A percentile compares a stretch with the other conserved stretches of the same genome.
phyloP scores from a whole-genome alignment of 2,888 invertebrate genomes.

The Panopea generosa region DNA sequence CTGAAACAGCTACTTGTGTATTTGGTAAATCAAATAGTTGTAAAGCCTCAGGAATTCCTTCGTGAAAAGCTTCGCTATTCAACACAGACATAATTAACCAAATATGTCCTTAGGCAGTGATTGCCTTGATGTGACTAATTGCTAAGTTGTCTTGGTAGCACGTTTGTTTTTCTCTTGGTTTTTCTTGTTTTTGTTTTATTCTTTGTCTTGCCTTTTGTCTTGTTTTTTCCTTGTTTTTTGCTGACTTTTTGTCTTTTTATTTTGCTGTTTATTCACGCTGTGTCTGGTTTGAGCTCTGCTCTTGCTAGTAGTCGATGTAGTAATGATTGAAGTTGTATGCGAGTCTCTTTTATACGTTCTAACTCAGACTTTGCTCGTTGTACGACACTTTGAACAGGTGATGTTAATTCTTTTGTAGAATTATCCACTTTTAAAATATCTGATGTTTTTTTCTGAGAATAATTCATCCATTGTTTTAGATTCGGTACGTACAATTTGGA shows the following conservation, averaged over 20 bases:
- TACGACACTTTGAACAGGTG: constrained; percentile 7
- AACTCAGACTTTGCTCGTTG: not conserved
- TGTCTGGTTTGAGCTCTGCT: no score
- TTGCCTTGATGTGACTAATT: not conserved
- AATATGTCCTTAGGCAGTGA: constrained; percentile 16
- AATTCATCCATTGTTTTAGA: constrained; percentile 1
- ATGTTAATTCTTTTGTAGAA: constrained; percentile 1
- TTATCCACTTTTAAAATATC: not conserved
- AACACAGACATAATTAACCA: constrained; percentile 24
- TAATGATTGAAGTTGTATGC: no score
- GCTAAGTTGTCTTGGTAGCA: no score
- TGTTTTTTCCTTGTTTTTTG: no score
- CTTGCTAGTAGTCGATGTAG: not conserved
- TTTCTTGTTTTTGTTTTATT: no score
- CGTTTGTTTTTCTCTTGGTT: not conserved
- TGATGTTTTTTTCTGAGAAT: not conserved
- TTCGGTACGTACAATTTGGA: no score
- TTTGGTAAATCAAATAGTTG: constrained; percentile 40
- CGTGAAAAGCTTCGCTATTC: constrained; percentile 25
- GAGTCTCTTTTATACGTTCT: not conserved
- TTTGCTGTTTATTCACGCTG: no score
- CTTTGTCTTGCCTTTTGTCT: no score
- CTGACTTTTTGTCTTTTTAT: no score
- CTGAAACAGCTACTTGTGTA: constrained; percentile 42
- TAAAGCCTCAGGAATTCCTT: constrained; percentile 29